Base-by-base conservation (phyloP, 1,140 invertebrate species). In the Pomacea maculata region DNA sequence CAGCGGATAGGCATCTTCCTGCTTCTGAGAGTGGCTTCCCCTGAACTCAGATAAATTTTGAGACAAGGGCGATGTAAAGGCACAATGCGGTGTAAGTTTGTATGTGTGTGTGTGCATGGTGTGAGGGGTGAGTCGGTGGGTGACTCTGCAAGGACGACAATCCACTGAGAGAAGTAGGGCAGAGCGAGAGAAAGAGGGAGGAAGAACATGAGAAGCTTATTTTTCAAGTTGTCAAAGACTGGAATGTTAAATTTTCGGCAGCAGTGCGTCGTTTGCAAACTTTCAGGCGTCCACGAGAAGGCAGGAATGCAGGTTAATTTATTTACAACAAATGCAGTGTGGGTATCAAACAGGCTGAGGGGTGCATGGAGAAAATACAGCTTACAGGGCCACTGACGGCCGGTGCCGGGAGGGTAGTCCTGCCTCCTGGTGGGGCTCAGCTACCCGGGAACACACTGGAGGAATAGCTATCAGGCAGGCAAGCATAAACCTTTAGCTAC, bases 301-400 rank as follows among this genome's bases (percentile, higher is more conserved):
- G 61, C 19, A 21, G 54, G 67, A 67, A 57, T 17, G n/a, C 25
- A 19, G 21, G n/a, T 14, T 67, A 52, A 77, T 67, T 77, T 77
- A 77, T 52, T 65, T 63, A 65, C 52, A 65, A 77, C 75, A 77
- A 77, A 77, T 77, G 75, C 75, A 67, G 61, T 34, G 75, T 63
- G 54, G 61, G 67, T 77, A 77, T 77, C 75, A 77, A 77, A 77
- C 64, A 65, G 64, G 67, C 75, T 25, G 63, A 77, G 54, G 63
- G 75, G 34, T 21, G 75, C 19, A 14, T 15, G 34, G 75, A 17
- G 64, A 63, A 77, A 65, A 65, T 67, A 67, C 64, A 77, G 63
- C 52, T 34, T 19, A 6, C 57, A 45, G 75, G 17, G 54, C 75
- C 61, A 45, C 75, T 77, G 75, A 61, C 57, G 11, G 3, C 57